Conservation (phyloP, 2,113 vertebrate species). For the Machaerirhynchus nigripectus region DNA sequence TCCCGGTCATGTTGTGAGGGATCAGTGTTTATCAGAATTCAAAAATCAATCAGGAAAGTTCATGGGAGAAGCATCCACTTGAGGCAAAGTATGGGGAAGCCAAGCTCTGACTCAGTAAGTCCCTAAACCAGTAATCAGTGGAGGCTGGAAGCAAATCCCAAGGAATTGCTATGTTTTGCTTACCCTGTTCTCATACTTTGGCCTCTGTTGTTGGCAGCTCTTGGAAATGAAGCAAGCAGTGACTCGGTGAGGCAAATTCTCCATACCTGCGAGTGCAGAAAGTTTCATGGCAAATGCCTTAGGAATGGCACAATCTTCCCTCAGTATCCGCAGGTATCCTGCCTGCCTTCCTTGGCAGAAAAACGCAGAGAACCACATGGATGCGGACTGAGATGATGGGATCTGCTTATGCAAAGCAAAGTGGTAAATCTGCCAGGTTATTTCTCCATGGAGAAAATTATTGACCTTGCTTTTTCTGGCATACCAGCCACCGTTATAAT, state of each 20-base stretch:
- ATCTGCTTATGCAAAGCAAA: conserved; percentile 22
- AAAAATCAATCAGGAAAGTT: background rate
- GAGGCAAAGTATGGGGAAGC: background rate
- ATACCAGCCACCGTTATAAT: background rate
- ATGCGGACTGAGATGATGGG: background rate
- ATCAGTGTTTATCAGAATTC: background rate
- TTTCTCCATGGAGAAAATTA: conserved; percentile 41
- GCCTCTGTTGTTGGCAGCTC: background rate
- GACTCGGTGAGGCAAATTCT: background rate
- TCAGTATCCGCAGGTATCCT: background rate
- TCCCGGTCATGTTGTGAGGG: background rate
- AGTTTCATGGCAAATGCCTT: background rate
- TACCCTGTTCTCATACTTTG: background rate
- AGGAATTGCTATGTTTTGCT: background rate
- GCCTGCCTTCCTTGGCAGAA: background rate
- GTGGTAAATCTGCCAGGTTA: conserved; percentile 22
- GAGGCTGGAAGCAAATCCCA: background rate
- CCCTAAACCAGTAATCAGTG: background rate
- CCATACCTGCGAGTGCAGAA: background rate
- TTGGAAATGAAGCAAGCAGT: background rate
- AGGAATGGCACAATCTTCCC: background rate
- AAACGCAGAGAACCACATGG: background rate
- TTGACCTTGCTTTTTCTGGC: conserved; percentile 58
- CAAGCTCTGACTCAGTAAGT: background rate
- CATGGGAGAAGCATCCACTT: background rate